phyloP scores from a whole-genome alignment of 2,797 vertebrate genomes.

The Coluber constrictor region DNA sequence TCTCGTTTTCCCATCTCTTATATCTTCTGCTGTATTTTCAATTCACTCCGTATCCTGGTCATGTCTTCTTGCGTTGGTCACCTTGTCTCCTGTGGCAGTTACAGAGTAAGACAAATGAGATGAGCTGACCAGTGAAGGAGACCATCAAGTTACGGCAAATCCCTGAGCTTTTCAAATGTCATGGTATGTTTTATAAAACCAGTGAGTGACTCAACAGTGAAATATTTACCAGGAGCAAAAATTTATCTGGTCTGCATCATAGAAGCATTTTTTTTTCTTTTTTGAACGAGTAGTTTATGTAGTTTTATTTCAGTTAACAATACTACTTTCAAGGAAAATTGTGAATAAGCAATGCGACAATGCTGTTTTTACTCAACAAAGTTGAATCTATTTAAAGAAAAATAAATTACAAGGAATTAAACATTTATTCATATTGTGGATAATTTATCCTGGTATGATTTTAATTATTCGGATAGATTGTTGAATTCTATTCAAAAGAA shows the following conservation, averaged over 20 bases:
- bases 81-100: neutral
- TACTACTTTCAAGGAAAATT: neutral
- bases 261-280: neutral
- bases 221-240: neutral
- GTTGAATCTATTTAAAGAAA: neutral
- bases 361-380: neutral
- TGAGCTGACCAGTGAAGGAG: neutral
- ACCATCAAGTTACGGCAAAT: neutral
- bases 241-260: neutral
- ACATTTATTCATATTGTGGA: neutral
- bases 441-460: neutral
- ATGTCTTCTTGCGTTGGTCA: neutral
- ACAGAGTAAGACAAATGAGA: neutral
- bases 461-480: neutral
- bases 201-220: neutral
- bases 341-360: neutral
- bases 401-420: slow-evolving; percentile 2
- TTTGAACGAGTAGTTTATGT: neutral
- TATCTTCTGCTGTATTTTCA: neutral
- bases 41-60: neutral
- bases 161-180: neutral
- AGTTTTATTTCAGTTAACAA: neutral
- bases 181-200: neutral
- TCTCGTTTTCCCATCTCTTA: neutral
- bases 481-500: neutral